These are phyloP conservation scores for Ectropis crepuscularia DNA, from an alignment of 2,888 invertebrate genomes.

Conservation along the genomic window DNA sequence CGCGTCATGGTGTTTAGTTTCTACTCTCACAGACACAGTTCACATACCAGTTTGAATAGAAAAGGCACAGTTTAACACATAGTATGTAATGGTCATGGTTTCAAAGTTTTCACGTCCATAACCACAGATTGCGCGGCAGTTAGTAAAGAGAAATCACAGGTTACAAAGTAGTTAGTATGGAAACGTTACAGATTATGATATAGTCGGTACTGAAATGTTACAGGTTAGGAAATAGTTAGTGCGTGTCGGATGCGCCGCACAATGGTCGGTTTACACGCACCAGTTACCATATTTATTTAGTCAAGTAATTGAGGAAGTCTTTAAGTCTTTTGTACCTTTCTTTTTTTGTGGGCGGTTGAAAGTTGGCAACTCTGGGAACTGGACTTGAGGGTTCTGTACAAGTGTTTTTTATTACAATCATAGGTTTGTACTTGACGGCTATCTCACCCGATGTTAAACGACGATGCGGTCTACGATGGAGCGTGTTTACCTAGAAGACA, in stretches of 20 bases:
- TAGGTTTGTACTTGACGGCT: too few relatives aligned
- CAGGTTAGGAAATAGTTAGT: slow-evolving; percentile 1
- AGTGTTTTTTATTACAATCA: too few relatives aligned
- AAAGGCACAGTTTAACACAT: neutral
- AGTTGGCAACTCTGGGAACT: slow-evolving; percentile 35
- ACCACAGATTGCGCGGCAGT: slow-evolving; percentile 11
- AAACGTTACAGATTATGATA: too few relatives aligned
- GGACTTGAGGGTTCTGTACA: slow-evolving; percentile 6
- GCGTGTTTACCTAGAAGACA: too few relatives aligned
- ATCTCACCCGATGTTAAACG: too few relatives aligned
- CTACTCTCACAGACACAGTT: neutral
- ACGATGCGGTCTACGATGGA: neutral
- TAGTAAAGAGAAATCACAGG: slow-evolving; percentile 10
- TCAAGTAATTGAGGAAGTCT: slow-evolving; percentile 76
- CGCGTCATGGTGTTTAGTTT: too few relatives aligned
- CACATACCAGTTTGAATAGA: neutral
- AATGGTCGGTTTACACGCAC: slow-evolving; percentile 47
- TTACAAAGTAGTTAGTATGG: slow-evolving; percentile 10
- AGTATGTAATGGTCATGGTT: slow-evolving; percentile 4
- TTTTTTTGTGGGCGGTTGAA: slow-evolving; percentile 54
- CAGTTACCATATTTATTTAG: slow-evolving; percentile 64
- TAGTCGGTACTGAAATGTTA: neutral
- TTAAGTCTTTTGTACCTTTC: slow-evolving; percentile 59
- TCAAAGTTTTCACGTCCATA: neutral
- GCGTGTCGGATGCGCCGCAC: slow-evolving; percentile 26